Percentiles rank a stretch among this genome's conserved stretches.
These are phyloP conservation scores for Steatocranus sp. DNA, from an alignment of 2,797 vertebrate species.

Conservation along the genomic window DNA sequence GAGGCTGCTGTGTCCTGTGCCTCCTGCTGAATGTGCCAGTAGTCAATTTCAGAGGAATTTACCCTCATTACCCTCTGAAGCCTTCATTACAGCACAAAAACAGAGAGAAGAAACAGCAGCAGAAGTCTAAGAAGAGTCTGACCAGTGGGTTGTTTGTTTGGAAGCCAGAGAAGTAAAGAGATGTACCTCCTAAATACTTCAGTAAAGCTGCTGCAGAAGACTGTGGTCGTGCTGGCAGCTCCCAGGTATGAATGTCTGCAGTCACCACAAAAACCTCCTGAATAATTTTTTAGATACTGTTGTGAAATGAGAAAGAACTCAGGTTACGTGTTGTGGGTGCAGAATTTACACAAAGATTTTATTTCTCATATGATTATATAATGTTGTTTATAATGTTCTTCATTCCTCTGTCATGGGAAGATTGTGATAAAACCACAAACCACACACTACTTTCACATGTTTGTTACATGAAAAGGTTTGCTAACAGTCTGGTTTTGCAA, in stretches of 20 bases:
- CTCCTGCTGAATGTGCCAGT: conserved; percentile 17
- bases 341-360: not conserved
- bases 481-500: conserved; percentile 6
- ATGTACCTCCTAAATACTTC: not conserved
- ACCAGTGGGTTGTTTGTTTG: not conserved
- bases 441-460: not conserved
- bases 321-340: not conserved
- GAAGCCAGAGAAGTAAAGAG: not conserved
- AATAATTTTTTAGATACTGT: not conserved
- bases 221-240: conserved; percentile 23
- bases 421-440: conserved; percentile 5
- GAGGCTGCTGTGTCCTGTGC: not conserved
- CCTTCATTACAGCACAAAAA: conserved; percentile 19
- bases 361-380: not conserved
- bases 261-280: not conserved
- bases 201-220: not conserved
- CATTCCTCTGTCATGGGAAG: not conserved
- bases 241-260: conserved; percentile 15
- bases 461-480: not conserved
- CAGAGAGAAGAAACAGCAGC: not conserved
- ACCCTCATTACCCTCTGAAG: conserved; percentile 33
- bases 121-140: not conserved
- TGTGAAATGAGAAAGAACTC: not conserved
- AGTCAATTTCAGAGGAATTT: conserved; percentile 40
- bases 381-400: not conserved